These are phyloP conservation scores for Poeciliopsis gracilis DNA, from an alignment of 2,797 vertebrate genomes.

Conservation along the genomic window DNA sequence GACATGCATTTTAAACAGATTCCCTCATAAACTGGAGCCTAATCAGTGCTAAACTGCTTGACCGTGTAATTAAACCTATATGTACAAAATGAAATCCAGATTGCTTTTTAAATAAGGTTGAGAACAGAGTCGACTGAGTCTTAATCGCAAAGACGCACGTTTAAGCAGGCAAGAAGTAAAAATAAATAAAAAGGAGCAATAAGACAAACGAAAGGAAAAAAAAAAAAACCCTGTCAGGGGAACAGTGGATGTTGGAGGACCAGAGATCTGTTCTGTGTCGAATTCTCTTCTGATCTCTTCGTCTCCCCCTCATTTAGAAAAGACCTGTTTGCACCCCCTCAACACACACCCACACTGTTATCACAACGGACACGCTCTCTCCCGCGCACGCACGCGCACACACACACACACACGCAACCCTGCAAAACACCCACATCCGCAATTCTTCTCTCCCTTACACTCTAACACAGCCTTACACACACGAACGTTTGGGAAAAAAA, in stretches of 20 bases:
- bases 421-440: conserved; percentile 59
- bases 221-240: not conserved
- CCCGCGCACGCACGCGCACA: conserved; percentile 7
- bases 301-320: conserved; percentile 71
- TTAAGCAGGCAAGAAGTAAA: not conserved
- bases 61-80: conserved; percentile 18
- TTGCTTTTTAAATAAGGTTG: conserved; percentile 11
- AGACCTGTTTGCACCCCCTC: conserved; percentile 63
- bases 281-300: conserved; percentile 66
- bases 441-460: conserved; percentile 32
- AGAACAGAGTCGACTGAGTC: conserved; percentile 9
- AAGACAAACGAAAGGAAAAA: conserved; percentile 1
- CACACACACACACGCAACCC: conserved; percentile 23
- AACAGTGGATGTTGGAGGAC: conserved; percentile 50
- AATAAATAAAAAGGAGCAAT: not conserved
- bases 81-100: conserved; percentile 6
- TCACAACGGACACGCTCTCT: conserved; percentile 28
- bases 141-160: conserved; percentile 14
- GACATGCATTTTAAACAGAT: not conserved
- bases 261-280: conserved; percentile 61
- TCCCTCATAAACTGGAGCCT: not conserved
- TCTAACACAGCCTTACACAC: conserved; percentile 6
- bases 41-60: conserved; percentile 15
- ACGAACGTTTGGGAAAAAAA: not conserved
- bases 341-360: conserved; percentile 62